Conservation (phyloP, 2,888 invertebrate species). For the Chymomyza caudatula region DNA sequence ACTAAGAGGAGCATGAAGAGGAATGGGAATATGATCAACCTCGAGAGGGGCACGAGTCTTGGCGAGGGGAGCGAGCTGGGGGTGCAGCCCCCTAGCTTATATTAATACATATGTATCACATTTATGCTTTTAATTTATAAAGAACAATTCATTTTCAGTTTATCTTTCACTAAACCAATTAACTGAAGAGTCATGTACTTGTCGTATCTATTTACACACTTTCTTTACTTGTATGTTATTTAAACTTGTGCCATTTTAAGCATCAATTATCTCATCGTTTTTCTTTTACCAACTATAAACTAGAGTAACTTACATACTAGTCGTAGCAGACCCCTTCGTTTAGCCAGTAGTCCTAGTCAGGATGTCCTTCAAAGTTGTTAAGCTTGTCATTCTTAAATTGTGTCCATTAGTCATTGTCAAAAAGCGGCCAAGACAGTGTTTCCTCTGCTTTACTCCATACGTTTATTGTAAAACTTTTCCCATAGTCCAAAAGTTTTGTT, state of each 20-base stretch:
- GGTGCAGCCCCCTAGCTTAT: too few species aligned
- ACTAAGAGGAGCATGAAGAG: too few species aligned
- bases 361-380: neutral
- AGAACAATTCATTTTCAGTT: too few species aligned
- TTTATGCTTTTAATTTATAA: too few species aligned
- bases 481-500: conserved; percentile 24
- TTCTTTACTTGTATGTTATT: neutral
- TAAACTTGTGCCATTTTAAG: neutral
- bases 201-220: too few species aligned
- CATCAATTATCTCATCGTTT: neutral
- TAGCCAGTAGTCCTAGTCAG: neutral
- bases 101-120: too few species aligned
- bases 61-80: too few species aligned
- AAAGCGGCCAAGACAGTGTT: neutral
- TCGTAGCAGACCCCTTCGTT: neutral
- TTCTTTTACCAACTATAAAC: neutral
- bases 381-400: neutral
- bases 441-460: neutral
- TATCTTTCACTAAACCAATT: too few species aligned
- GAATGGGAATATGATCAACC: too few species aligned
- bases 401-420: neutral
- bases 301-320: neutral
- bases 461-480: conserved; percentile 24
- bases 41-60: too few species aligned
- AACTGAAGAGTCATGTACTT: too few species aligned